Evolutionary conservation across 2,797 vertebrate genomes (phyloP).

Genomic region (Galaxias olidus): DNA sequence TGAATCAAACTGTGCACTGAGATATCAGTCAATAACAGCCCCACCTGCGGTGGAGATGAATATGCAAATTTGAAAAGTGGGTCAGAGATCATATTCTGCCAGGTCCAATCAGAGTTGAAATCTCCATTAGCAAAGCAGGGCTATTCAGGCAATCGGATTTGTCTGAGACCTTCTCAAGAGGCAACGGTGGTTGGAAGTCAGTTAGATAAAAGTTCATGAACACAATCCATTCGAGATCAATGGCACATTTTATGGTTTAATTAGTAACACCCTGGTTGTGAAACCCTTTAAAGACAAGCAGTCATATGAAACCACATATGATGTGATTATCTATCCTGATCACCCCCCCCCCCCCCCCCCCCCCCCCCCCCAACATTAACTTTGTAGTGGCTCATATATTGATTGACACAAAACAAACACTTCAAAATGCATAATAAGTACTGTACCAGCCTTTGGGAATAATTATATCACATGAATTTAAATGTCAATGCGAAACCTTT

Average conservation of each 20-base stretch:
- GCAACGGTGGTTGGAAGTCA: slow-evolving; percentile 48
- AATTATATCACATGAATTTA: slow-evolving; percentile 53
- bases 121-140: slow-evolving; percentile 49
- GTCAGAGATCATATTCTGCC: slow-evolving; percentile 70
- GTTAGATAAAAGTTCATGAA: slow-evolving; percentile 49
- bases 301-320: too few species aligned
- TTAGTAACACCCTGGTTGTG: slow-evolving; percentile 45
- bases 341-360: too few species aligned
- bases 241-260: slow-evolving; percentile 49
- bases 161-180: slow-evolving; percentile 47
- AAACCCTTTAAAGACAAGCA: slow-evolving; percentile 22
- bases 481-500: slow-evolving; percentile 56
- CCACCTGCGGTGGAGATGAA: slow-evolving; percentile 70
- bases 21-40: slow-evolving; percentile 61
- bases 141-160: slow-evolving; percentile 58
- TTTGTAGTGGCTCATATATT: too few species aligned
- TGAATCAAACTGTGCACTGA: slow-evolving; percentile 61
- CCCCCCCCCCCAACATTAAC: too few species aligned
- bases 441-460: slow-evolving; percentile 21
- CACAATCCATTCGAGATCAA: slow-evolving; percentile 42
- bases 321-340: too few species aligned
- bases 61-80: slow-evolving; percentile 71
- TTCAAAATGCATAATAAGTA: slow-evolving; percentile 4
- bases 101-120: slow-evolving; percentile 60
- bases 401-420: slow-evolving; percentile 21